Percentiles rank a stretch among this genome's conserved stretches.
Conservation (phyloP, 92 coral and sea anemone species). For the Epizoanthus ramosus region DNA sequence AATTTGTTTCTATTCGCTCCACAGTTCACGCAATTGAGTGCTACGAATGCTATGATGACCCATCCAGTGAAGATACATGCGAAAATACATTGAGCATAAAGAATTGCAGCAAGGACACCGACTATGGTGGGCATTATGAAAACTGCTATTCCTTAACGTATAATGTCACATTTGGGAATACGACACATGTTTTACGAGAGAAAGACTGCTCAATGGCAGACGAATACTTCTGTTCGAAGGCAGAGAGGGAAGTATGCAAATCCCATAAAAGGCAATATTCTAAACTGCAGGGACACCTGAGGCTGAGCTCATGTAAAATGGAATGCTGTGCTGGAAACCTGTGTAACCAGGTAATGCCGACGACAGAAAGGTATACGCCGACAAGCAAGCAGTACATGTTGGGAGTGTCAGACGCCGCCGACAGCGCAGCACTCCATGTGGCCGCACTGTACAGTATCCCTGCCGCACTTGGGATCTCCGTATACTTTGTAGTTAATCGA, state of each 20-base stretch:
- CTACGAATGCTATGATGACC: slow-evolving; percentile 20
- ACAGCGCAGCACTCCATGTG: background rate
- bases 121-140: slow-evolving; percentile 36
- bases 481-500: too few relatives aligned
- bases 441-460: background rate
- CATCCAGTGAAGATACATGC: background rate
- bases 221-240: background rate
- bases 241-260: background rate
- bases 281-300: background rate
- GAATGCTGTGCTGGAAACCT: slow-evolving; percentile 8
- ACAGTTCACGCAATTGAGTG: background rate
- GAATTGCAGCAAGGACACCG: slow-evolving; percentile 43
- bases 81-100: slow-evolving; percentile 8
- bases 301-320: slow-evolving; percentile 10
- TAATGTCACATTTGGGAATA: background rate
- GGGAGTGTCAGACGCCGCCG: background rate
- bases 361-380: background rate
- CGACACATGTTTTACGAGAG: background rate
- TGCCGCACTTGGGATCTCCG: background rate
- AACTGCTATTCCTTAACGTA: slow-evolving; percentile 38
- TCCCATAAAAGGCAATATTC: background rate
- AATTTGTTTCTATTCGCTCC: too few relatives aligned
- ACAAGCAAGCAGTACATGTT: background rate
- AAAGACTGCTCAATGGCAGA: slow-evolving; percentile 16
- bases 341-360: background rate